phyloP scores from a whole-genome alignment of 2,113 vertebrate species.

The Colius striatus region DNA sequence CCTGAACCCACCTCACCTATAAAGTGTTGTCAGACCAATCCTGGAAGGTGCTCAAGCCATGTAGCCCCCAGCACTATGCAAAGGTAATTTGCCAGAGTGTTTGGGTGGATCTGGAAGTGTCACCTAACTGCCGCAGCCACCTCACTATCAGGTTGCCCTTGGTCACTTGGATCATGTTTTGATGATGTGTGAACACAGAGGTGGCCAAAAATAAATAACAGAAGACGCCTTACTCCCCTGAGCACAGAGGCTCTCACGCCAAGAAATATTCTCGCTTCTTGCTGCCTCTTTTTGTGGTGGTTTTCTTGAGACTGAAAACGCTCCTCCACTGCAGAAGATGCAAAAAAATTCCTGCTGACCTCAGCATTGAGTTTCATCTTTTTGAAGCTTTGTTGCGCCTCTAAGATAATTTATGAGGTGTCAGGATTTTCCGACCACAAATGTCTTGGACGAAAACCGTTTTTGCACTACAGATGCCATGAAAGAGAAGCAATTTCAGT shows the following conservation, averaged over 20 bases:
- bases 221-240: constrained; percentile 23
- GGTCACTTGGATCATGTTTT: not conserved
- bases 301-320: not conserved
- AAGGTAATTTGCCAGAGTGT: not conserved
- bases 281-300: constrained; percentile 40
- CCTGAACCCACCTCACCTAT: not conserved
- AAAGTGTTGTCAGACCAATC: not conserved
- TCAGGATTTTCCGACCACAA: constrained; percentile 77
- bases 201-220: constrained; percentile 62
- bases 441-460: constrained; percentile 64
- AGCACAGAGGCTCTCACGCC: not conserved
- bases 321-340: constrained; percentile 12
- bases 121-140: constrained; percentile 38
- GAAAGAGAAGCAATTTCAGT: constrained; percentile 77
- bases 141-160: not conserved
- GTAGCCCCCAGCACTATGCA: not conserved
- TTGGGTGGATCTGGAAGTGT: constrained; percentile 23
- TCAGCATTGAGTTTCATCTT: constrained; percentile 43
- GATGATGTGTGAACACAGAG: constrained; percentile 61
- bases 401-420: constrained; percentile 83
- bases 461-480: constrained; percentile 79
- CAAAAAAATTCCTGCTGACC: constrained; percentile 46
- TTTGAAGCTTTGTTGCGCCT: constrained; percentile 56
- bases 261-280: constrained; percentile 18
- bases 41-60: not conserved